A percentile compares a stretch with the other conserved stretches of the same genome.
Evolutionary conservation across 2,888 invertebrate genomes (phyloP).

Genomic region (Hermodice carunculata): DNA sequence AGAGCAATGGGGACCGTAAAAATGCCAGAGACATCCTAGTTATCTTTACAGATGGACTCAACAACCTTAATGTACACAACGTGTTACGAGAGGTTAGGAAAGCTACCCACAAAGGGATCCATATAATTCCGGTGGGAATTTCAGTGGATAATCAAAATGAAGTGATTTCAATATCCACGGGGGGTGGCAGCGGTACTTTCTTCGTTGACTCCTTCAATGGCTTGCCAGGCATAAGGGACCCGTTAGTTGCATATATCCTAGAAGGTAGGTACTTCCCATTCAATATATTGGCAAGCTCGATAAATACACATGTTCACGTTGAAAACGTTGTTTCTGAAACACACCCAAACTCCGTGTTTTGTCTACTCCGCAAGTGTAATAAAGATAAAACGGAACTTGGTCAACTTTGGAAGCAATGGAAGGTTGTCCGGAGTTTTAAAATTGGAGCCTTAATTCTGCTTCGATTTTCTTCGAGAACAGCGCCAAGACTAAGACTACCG

Average conservation of each 20-base stretch:
- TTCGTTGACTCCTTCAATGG: slow-evolving; percentile 27
- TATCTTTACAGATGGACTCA: slow-evolving; percentile 35
- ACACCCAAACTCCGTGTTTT: no score
- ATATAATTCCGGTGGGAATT: slow-evolving; percentile 38
- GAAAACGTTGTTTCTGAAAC: no score
- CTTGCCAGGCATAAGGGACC: slow-evolving; percentile 14
- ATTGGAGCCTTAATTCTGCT: no score
- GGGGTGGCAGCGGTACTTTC: slow-evolving; percentile 25
- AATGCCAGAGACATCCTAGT: slow-evolving; percentile 38
- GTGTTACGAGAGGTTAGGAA: slow-evolving; percentile 19
- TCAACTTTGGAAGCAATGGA: no score
- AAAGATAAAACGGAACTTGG: no score
- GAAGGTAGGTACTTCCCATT: no score
- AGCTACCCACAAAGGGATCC: slow-evolving; percentile 23
- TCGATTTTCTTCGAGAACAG: no score
- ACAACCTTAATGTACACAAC: slow-evolving; percentile 23
- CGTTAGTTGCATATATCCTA: slow-evolving; percentile 26
- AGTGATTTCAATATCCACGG: slow-evolving; percentile 26
- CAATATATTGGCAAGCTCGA: no score
- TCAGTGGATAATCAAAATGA: slow-evolving; percentile 9
- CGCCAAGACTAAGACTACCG: no score
- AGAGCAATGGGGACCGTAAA: slow-evolving; percentile 25
- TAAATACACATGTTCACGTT: no score
- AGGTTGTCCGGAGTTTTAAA: no score
- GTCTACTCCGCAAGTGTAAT: no score